A percentile compares a stretch with the other conserved stretches of the same genome.
Evolutionary conservation across 1,140 invertebrate genomes (phyloP).

Genomic region (Glossosoma conforme): DNA sequence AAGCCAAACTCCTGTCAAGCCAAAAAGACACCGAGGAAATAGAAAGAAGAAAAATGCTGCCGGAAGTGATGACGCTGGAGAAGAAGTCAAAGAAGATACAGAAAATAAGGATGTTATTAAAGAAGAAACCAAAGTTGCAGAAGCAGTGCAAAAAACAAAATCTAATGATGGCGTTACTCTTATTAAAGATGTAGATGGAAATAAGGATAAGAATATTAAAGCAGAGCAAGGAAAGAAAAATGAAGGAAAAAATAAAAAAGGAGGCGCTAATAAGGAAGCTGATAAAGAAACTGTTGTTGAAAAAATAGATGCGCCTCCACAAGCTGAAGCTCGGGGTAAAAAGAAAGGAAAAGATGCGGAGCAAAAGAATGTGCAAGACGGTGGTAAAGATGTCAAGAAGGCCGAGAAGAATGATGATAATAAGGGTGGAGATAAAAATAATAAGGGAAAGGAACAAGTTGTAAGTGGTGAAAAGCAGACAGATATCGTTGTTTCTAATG

Average conservation of each 20-base stretch:
- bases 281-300: background rate
- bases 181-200: background rate
- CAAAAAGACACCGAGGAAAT: conserved; percentile 24
- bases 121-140: conserved; percentile 5
- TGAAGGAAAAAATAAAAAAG: background rate
- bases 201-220: conserved; percentile 5
- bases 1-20: conserved; percentile 16
- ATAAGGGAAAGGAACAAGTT: conserved; percentile 2
- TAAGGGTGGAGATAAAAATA: background rate
- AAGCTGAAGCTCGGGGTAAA: conserved; percentile 1
- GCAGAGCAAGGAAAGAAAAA: conserved; percentile 4
- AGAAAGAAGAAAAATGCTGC: conserved; percentile 21
- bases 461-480: too few species aligned
- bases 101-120: background rate
- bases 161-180: background rate
- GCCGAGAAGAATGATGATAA: background rate
- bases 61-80: conserved; percentile 2
- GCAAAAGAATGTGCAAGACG: conserved; percentile 1
- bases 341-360: conserved; percentile 11
- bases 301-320: conserved; percentile 5
- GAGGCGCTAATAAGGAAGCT: background rate
- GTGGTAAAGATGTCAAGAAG: conserved; percentile 3
- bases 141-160: conserved; percentile 2
- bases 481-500: background rate
- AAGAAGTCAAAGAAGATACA: background rate